phyloP scores from a whole-genome alignment of 2,797 vertebrate genomes.

The Choloepus didactylus region DNA sequence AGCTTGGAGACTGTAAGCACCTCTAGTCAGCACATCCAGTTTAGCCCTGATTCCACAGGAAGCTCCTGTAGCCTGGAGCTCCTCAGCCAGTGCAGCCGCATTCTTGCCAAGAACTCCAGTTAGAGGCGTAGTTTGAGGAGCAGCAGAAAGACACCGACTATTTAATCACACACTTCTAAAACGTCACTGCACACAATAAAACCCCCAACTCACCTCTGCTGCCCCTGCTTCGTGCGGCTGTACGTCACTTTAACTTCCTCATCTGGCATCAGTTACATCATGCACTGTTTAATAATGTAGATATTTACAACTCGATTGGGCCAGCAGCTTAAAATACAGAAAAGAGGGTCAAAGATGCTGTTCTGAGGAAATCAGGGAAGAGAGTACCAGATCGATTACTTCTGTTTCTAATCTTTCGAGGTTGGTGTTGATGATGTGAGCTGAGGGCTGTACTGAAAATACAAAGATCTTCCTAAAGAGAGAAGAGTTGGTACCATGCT shows the following conservation, averaged over 20 bases:
- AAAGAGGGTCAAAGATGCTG: not conserved
- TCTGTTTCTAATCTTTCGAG: not conserved
- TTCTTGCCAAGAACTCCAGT: not conserved
- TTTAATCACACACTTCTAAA: not conserved
- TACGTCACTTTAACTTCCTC: not conserved
- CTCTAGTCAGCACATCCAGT: not conserved
- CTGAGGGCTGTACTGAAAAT: not conserved
- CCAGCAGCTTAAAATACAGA: not conserved
- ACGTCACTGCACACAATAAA: not conserved
- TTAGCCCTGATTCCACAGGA: not conserved
- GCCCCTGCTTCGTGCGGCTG: not conserved
- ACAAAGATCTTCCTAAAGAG: not conserved
- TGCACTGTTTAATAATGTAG: constrained; percentile 57
- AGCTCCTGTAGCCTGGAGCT: not conserved
- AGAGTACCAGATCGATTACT: not conserved
- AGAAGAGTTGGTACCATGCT: not conserved
- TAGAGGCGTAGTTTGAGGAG: not conserved
- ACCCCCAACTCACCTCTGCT: not conserved
- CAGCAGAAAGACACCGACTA: not conserved
- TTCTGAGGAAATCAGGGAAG: constrained; percentile 27
- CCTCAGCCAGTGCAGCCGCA: not conserved
- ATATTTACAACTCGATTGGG: constrained; percentile 14
- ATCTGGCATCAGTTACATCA: not conserved
- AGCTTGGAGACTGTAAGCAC: not conserved
- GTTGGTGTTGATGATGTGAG: not conserved